Base-by-base conservation (phyloP, 2,113 vertebrate species). In the Rissa tridactyla region DNA sequence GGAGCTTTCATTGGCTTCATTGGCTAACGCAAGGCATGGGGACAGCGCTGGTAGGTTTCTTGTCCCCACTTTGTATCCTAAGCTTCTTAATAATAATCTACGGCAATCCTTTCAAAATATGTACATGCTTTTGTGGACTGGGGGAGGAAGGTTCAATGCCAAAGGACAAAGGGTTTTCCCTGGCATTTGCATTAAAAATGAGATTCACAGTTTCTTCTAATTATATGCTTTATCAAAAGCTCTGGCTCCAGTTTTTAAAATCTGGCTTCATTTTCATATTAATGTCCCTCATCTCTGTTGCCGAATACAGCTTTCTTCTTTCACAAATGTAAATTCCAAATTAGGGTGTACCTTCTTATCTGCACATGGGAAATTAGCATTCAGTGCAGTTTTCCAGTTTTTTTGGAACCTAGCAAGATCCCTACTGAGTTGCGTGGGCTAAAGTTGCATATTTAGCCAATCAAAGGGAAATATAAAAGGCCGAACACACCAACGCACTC, bases 241-340 rank as follows among this genome's bases (percentile, higher is more conserved):
- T 46, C 47, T 88, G 44, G 70, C 34, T 93, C 19, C 64, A 69
- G 19, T 34, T 62, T 10, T 55, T 82, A 79, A 80, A 58, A 51
- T 47, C 26, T 77, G 40, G 26, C 40, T 62, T 73, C 23, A 27
- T 42, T 85, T 91, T 91, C 44, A 64, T 8, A 10, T 2, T 64
- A 11, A 54, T 4, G 38, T 19, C 30, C 84, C 9, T 77, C 68
- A 62, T 58, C 58, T 88, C 26, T 60, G 22, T 42, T 84, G 72
- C 68, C 81, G 30, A 97, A 88, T 51, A 69, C 52, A 18, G 54
- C 36, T 85, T 86, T 81, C 82, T 72, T 86, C 38, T 81, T 62
- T 88, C 72, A 91, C 3, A 54, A 89, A 82, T 65, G 14, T 70
- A 72, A 89, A 89, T 81, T 93, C 94, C 78, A 96, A 72, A 85